These are phyloP conservation scores for Diacarnus erythraeanus DNA, from an alignment of 37 sponge, comb jelly and placozoan species.

Conservation along the genomic window DNA sequence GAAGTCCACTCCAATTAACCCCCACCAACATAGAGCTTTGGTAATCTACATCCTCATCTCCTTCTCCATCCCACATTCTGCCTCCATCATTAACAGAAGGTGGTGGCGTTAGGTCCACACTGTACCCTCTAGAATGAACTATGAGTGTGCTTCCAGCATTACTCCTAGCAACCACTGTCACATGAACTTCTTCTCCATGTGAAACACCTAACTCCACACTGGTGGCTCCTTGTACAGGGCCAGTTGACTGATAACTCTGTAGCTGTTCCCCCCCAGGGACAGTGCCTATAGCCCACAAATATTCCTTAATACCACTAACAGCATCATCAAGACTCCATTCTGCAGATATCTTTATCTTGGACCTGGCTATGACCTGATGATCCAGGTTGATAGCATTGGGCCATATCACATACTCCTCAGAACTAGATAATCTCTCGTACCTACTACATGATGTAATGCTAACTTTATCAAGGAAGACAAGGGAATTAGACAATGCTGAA, in stretches of 20 bases:
- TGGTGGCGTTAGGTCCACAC: constrained; percentile 72
- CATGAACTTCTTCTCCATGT: constrained; percentile 28
- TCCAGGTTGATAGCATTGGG: constrained; percentile 10
- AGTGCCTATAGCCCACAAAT: constrained; percentile 71
- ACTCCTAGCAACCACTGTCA: constrained; percentile 54
- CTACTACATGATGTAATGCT: constrained; percentile 9
- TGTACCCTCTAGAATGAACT: constrained; percentile 36
- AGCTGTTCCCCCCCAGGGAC: constrained; percentile 65
- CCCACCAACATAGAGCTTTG: constrained; percentile 20
- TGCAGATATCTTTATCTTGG: neutral
- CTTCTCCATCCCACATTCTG: constrained; percentile 31
- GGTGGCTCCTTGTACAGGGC: constrained; percentile 1
- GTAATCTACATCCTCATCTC: constrained; percentile 51
- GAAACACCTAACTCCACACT: neutral
- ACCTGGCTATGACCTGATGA: neutral
- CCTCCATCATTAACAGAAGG: constrained; percentile 1
- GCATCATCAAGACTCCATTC: constrained; percentile 46
- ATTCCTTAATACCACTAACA: constrained; percentile 58
- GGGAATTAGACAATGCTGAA: neutral
- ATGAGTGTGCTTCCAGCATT: constrained; percentile 47
- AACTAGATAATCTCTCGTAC: neutral
- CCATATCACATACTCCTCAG: neutral
- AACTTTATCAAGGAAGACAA: constrained; percentile 34
- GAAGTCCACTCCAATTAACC: constrained; percentile 33
- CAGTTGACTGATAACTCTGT: constrained; percentile 49